Evolutionary conservation across 1,140 invertebrate genomes (phyloP), one percentile per base, ranked within the genome.

Genomic region (Drepana arcuata): DNA sequence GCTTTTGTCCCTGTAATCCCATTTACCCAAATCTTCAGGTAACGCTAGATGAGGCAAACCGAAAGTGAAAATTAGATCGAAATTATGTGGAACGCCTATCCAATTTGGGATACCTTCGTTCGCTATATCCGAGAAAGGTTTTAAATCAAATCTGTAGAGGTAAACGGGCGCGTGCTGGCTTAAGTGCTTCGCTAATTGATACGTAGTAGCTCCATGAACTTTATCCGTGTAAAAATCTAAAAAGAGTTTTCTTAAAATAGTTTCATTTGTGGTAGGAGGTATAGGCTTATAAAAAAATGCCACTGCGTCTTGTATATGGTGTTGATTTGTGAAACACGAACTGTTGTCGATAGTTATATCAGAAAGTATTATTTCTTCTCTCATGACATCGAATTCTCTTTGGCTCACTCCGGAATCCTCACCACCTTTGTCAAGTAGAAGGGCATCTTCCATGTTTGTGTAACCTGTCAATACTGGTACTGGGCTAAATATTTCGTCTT

Each of bases 31-130:
- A 49, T 73, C 83, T 50, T 71, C 69, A 1, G 69, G 69, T 31
- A 84, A 69, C 13, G 85, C 81, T 73, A 89, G 86, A 63, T 90
- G 88, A 0, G 92, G 91, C 41, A 93, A 74, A 2, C 92, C 92
- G 86, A 92, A 93, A 1, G 92, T 85, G 47, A 92, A 93, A 2
- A 92, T 89, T 26, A 93, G 77, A 57, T 94, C 92, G 48, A 89
- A 92, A 65, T 92, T 88, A 56, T 93, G 92, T 0, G 92, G 91
- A 0, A 93, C 91, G 21, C 87, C 87, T 0, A 91, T 86, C 91
- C 91, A 93, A 10, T 86, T 84, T 1, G 92, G 89, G 12, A 93
- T 84, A 21, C 88, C 86, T 2, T 87, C 86, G 9, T 85, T 85
- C 6, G 85, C 87, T 1, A 84, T 72, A 15, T 84, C 63, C 0